Evolutionary conservation across 2,888 invertebrate species (phyloP), one percentile per base, ranked within the genome.

Genomic region (Himalopsyche kuldschensis): DNA sequence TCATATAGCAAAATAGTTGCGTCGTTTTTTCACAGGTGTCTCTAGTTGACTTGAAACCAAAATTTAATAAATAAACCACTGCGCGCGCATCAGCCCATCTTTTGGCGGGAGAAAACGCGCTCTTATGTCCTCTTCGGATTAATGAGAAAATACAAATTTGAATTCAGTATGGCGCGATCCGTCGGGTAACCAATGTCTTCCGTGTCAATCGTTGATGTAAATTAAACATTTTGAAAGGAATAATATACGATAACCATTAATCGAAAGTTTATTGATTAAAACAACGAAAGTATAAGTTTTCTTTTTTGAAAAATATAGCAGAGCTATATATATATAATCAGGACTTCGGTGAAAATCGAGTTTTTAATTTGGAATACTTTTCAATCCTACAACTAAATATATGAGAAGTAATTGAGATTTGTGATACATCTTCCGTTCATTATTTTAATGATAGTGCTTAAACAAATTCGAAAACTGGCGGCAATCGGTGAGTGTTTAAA

Each of bases 401-500:
- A n/a, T n/a, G n/a, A n/a, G n/a, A n/a, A n/a, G n/a, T n/a, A n/a
- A n/a, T n/a, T n/a, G n/a, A n/a, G n/a, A n/a, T n/a, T n/a, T n/a
- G 41, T 41, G 41, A 8, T 35, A 41, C 2, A 41, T 41, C 15
- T 41, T 41, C n/a, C n/a, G n/a, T n/a, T 15, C 1, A 41, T 41
- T 15, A 41, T 75, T 78, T 82, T 77, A 75, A 86, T 84, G 86
- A 80, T 84, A 78, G 83, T 86, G 78, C 46, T 86, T 30, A 86
- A 86, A 48, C 84, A 84, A 81, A 77, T 86, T 27, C 81, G 82
- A 81, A 86, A 86, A 75, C 86, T 86, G 82, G 84, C 86, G 82
- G 79, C 84, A 32, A 79, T 86, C 31, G 86, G 86, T 86, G 27
- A 82, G 85, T 77, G 20, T 81, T 80, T 47, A 76, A n/a, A 48